phyloP scores from a whole-genome alignment of 2,113 vertebrate species.

The Nicator chloris region DNA sequence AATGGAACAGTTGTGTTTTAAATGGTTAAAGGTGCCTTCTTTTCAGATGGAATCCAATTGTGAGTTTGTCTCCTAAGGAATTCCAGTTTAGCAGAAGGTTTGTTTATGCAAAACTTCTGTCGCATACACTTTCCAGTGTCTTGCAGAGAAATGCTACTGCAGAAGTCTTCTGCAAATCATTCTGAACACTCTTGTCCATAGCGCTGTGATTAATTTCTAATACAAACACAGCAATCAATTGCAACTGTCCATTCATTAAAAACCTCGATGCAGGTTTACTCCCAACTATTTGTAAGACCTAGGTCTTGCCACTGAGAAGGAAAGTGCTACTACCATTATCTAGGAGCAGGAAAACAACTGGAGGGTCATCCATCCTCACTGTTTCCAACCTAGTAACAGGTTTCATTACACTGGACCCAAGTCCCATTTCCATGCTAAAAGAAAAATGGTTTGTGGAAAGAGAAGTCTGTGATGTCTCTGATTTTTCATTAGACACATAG shows the following conservation, averaged over 20 bases:
- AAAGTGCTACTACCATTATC: background rate
- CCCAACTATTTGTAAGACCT: background rate
- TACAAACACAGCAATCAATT: background rate
- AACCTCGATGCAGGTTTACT: background rate
- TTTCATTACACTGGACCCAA: background rate
- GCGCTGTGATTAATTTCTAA: background rate
- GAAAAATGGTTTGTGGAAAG: background rate
- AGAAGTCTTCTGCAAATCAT: background rate
- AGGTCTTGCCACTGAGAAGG: background rate
- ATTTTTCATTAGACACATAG: background rate
- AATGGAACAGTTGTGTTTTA: slow-evolving; percentile 1
- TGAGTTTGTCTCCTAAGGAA: background rate
- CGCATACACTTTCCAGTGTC: background rate
- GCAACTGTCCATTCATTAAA: background rate
- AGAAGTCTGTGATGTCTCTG: background rate
- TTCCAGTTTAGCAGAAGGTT: background rate
- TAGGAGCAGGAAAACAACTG: background rate
- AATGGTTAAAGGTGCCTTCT: slow-evolving; percentile 9
- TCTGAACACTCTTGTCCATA: background rate
- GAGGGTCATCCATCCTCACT: background rate
- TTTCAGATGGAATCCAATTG: background rate
- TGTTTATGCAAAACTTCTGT: background rate
- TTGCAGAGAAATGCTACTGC: background rate
- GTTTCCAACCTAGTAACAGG: background rate
- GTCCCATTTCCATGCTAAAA: background rate